Evolutionary conservation across 2,113 vertebrate genomes (phyloP).

Genomic region (Paracanthobrama guichenoti): DNA sequence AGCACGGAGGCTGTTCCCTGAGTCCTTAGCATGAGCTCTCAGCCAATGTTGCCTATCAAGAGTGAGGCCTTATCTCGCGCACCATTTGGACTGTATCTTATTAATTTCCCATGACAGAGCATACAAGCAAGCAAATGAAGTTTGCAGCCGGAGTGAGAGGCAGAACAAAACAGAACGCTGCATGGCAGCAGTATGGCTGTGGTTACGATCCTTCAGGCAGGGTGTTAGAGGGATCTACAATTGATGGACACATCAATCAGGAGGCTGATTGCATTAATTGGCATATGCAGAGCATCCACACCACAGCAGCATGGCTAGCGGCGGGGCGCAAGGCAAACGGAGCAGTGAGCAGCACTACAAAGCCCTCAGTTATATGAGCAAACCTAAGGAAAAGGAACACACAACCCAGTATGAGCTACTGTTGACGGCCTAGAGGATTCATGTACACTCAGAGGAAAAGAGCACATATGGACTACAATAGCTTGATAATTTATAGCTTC

Average conservation of each 20-base stretch:
- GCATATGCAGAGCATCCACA: conserved; percentile 28
- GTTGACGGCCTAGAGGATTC: conserved; percentile 7
- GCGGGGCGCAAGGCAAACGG: conserved; percentile 21
- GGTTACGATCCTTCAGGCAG: not conserved
- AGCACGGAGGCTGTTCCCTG: conserved; percentile 41
- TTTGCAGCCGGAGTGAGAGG: not conserved
- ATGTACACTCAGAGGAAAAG: not conserved
- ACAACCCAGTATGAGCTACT: conserved; percentile 25
- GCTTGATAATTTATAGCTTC: not conserved
- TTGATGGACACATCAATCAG: conserved; percentile 16
- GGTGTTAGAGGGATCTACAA: not conserved
- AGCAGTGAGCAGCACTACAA: not conserved
- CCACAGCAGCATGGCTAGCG: conserved; percentile 13
- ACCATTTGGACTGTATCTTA: conserved; percentile 43
- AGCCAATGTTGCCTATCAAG: conserved; percentile 25
- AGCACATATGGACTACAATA: not conserved
- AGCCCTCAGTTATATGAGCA: conserved; percentile 31
- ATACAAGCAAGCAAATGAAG: conserved; percentile 1
- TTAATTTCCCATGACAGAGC: conserved; percentile 32
- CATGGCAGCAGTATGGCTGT: not conserved
- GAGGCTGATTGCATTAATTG: conserved; percentile 32
- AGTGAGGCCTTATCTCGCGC: conserved; percentile 9
- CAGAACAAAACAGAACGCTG: not conserved
- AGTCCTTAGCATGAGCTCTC: not conserved
- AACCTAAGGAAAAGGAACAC: conserved; percentile 19